Conservation (phyloP, 2,113 vertebrate species). For the Microtus richardsoni region DNA sequence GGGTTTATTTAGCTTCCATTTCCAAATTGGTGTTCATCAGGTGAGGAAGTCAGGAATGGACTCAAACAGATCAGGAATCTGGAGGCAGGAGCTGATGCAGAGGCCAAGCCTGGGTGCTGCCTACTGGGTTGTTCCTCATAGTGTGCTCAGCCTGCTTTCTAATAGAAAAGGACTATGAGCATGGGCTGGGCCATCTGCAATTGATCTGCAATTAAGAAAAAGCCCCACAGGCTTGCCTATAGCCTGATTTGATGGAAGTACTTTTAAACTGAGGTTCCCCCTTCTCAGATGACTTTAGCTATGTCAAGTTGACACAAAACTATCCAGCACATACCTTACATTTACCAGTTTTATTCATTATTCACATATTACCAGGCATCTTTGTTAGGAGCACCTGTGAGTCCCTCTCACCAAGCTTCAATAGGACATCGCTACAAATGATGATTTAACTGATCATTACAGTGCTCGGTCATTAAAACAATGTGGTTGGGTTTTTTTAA, state of each 20-base stretch:
- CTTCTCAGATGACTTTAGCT: neutral
- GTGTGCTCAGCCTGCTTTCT: neutral
- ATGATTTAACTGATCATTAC: neutral
- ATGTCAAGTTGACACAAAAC: neutral
- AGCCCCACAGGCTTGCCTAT: too few species aligned
- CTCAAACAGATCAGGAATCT: neutral
- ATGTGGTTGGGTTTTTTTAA: neutral
- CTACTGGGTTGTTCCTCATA: neutral
- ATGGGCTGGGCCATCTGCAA: too few species aligned
- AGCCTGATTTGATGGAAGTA: too few species aligned
- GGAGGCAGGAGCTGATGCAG: neutral
- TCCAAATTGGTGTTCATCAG: neutral
- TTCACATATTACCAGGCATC: neutral
- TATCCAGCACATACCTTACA: neutral
- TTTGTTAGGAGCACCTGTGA: neutral
- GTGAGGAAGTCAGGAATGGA: neutral
- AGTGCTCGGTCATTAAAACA: accelerated
- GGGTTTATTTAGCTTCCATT: too few species aligned
- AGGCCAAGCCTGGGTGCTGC: neutral
- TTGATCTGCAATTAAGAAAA: too few species aligned
- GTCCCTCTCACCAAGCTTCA: neutral
- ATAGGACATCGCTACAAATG: too few species aligned
- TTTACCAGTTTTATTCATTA: neutral
- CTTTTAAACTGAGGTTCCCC: too few species aligned
- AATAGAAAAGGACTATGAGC: neutral